phyloP scores from a whole-genome alignment of 2,113 vertebrate species.

The Sigmodon hispidus region DNA sequence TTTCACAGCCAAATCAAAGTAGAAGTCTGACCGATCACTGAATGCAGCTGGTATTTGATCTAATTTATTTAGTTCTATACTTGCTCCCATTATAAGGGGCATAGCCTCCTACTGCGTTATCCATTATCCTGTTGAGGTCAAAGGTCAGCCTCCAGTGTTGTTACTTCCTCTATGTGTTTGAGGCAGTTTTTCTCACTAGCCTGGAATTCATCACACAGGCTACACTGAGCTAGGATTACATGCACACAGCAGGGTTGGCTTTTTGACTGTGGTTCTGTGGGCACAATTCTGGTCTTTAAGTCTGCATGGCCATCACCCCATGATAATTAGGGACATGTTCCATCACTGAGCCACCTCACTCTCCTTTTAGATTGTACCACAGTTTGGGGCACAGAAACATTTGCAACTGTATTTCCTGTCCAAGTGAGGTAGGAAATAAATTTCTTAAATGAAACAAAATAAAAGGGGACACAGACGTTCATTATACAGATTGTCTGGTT shows the following conservation, averaged over 20 bases:
- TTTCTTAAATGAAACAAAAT: neutral
- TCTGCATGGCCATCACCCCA: neutral
- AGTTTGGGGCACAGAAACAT: conserved; percentile 1
- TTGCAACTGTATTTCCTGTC: neutral
- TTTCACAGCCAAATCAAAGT: neutral
- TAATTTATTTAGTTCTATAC: neutral
- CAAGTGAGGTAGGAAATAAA: neutral
- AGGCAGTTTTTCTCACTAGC: neutral
- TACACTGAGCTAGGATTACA: neutral
- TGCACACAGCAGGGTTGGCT: neutral
- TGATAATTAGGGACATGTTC: neutral
- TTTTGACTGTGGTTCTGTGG: neutral
- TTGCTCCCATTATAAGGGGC: neutral
- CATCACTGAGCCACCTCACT: neutral
- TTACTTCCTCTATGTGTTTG: too few relatives aligned
- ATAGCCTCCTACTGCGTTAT: neutral
- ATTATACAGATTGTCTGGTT: neutral
- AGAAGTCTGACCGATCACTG: neutral
- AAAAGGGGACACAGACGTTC: neutral
- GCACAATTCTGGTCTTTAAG: neutral
- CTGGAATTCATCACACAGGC: neutral
- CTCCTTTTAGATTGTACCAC: neutral
- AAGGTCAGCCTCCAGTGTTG: neutral
- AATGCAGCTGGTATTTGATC: neutral
- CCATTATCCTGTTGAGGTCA: neutral